These are phyloP conservation scores for Neodiprion fabricii DNA, from an alignment of 1,140 invertebrate genomes.

Conservation along the genomic window DNA sequence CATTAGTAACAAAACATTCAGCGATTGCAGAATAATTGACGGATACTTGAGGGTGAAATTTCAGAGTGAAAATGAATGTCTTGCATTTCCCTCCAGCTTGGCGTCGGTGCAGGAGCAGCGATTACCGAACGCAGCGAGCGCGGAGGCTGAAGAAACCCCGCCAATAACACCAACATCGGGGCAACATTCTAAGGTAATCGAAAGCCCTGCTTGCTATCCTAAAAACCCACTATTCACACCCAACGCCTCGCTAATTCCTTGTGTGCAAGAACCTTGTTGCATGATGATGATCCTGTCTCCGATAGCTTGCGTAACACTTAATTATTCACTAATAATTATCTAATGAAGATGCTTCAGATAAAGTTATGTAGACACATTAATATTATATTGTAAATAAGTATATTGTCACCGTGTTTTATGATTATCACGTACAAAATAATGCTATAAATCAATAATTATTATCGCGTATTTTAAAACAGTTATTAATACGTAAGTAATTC, in stretches of 20 bases:
- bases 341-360: background rate
- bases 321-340: background rate
- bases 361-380: background rate
- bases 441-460: background rate
- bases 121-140: constrained; percentile 69
- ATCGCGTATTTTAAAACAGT: background rate
- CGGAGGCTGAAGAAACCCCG: constrained; percentile 68
- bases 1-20: too few species aligned
- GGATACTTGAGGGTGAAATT: too few species aligned
- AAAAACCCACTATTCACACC: constrained; percentile 9
- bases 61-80: background rate
- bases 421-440: background rate
- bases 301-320: constrained; percentile 22
- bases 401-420: background rate
- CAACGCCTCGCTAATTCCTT: constrained; percentile 19
- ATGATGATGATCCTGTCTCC: constrained; percentile 26
- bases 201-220: constrained; percentile 14
- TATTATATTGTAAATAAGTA: background rate
- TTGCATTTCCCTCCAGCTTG: constrained; percentile 68
- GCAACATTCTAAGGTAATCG: constrained; percentile 71
- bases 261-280: constrained; percentile 22
- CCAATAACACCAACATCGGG: constrained; percentile 71
- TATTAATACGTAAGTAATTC: background rate
- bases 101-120: constrained; percentile 95
- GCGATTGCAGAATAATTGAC: too few species aligned